Base-by-base conservation (phyloP, 2,797 vertebrate species). In the Leptodactylus fallax region DNA sequence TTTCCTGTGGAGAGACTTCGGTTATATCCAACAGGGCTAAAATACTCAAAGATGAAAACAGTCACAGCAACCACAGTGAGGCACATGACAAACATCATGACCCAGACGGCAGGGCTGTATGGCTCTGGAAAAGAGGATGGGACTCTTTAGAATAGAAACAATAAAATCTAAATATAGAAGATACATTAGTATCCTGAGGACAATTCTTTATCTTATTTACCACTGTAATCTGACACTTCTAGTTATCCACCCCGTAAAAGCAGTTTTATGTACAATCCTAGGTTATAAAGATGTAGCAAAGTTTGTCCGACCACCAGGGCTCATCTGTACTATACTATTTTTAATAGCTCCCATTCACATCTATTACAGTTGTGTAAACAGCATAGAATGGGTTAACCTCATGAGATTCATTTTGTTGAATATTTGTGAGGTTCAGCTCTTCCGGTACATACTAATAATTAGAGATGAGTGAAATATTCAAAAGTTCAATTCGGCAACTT, bases 1-100 rank as follows among this genome's bases (percentile, higher is more conserved):
- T 98, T 98, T 91, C 97, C 97, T 0, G 93, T 96, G 90, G 96
- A 95, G 90, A 99, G 96, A 92, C 96, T 98, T 93, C 97, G 97
- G 94, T 99, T 98, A 94, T 98, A 98, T 91, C 98, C 98, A 61
- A 97, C 97, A 1, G 98, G 98, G 93, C 98, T 99, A 95, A 98
- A 97, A 94, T 98, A 99, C 94, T 99, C 98, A 65, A 99, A 99
- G 94, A 99, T 97, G 95, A 98, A 99, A 91, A 98, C 98, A 0
- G 98, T 98, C 94, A 99, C 96, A 2, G 98, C 98, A 21, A 98
- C 98, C 60, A 99, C 97, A 19, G 97, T 98, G 93, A 99, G 96
- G 93, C 98, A 99, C 97, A 98, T 98, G 91, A 99, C 98, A 65
- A 99, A 99, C 98, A 98, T 99, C 98, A 99, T 98, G 94, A 98